A percentile compares a stretch with the other conserved stretches of the same genome.
Conservation (phyloP, 2,888 invertebrate species). For the Nebria salina region DNA sequence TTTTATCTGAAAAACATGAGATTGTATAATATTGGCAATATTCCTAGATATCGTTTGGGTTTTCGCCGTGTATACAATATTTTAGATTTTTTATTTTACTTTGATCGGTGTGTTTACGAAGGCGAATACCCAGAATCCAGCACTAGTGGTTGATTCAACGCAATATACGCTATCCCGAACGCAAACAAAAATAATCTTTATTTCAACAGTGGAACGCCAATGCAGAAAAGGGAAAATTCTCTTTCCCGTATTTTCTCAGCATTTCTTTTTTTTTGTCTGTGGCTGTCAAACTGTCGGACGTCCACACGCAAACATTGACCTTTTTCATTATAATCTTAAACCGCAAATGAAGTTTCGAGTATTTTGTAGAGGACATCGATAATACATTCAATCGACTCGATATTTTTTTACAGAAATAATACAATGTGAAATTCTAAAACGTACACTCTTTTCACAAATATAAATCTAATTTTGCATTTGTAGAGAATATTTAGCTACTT, state of each 20-base stretch:
- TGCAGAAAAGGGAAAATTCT: slow-evolving; percentile 18
- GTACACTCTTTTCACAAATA: too few species aligned
- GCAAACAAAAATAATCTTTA: slow-evolving; percentile 35
- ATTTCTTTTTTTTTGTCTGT: neutral
- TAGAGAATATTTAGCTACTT: too few species aligned
- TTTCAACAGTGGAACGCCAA: slow-evolving; percentile 25
- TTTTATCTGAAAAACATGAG: slow-evolving; percentile 8
- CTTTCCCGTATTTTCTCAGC: slow-evolving; percentile 4
- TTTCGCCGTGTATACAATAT: slow-evolving; percentile 12
- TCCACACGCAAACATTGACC: neutral
- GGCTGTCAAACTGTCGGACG: slow-evolving; percentile 21
- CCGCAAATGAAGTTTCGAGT: too few species aligned
- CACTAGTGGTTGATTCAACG: slow-evolving; percentile 25
- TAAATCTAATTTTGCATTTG: too few species aligned
- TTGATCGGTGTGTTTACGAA: neutral
- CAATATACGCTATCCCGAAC: slow-evolving; percentile 14
- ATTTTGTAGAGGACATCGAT: too few species aligned
- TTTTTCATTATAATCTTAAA: neutral
- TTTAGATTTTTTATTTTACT: slow-evolving; percentile 28
- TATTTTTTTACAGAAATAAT: too few species aligned
- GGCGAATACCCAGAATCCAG: neutral
- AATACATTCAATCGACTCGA: too few species aligned
- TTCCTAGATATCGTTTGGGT: slow-evolving; percentile 4
- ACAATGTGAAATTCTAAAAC: too few species aligned
- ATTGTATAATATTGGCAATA: slow-evolving; percentile 32